These are phyloP conservation scores for Sebastes minor DNA, from an alignment of 2,797 vertebrate genomes.

Conservation along the genomic window DNA sequence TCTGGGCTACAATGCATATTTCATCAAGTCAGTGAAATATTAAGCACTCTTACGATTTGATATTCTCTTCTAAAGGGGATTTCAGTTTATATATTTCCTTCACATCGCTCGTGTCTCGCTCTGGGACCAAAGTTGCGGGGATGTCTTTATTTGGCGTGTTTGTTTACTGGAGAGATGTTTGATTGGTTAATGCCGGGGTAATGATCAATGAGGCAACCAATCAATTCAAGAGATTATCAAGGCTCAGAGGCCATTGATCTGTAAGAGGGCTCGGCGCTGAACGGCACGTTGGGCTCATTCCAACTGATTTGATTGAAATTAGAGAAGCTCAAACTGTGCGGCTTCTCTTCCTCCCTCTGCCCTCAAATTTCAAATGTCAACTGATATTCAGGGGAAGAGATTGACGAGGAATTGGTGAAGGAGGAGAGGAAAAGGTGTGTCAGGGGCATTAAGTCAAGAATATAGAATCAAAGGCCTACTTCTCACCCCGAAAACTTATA, in stretches of 20 bases:
- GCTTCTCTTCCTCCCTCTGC: slow-evolving; percentile 10
- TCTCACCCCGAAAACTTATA: neutral
- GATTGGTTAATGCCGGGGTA: slow-evolving; percentile 64
- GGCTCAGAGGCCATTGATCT: slow-evolving; percentile 71
- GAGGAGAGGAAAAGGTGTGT: neutral
- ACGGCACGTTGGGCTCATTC: slow-evolving; percentile 46
- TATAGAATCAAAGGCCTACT: neutral
- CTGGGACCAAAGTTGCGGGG: slow-evolving; percentile 31
- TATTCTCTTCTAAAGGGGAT: slow-evolving; percentile 75
- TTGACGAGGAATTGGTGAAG: slow-evolving; percentile 27
- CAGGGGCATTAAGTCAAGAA: slow-evolving; percentile 3
- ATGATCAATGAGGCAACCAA: slow-evolving; percentile 69
- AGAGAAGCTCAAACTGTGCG: slow-evolving; percentile 39
- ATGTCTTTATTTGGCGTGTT: slow-evolving; percentile 54
- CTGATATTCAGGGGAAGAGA: slow-evolving; percentile 33
- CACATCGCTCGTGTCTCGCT: slow-evolving; percentile 35
- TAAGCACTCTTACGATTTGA: slow-evolving; percentile 80
- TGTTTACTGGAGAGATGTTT: slow-evolving; percentile 66
- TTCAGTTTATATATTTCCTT: slow-evolving; percentile 65
- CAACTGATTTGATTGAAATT: slow-evolving; percentile 66
- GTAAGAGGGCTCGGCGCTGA: slow-evolving; percentile 46
- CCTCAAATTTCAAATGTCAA: slow-evolving; percentile 41
- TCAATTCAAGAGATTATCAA: slow-evolving; percentile 70
- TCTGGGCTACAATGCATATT: slow-evolving; percentile 82
- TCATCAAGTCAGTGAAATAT: slow-evolving; percentile 82